A percentile compares a stretch with the other conserved stretches of the same genome.
Conservation (phyloP, 2,888 invertebrate species). For the Noctua janthe region DNA sequence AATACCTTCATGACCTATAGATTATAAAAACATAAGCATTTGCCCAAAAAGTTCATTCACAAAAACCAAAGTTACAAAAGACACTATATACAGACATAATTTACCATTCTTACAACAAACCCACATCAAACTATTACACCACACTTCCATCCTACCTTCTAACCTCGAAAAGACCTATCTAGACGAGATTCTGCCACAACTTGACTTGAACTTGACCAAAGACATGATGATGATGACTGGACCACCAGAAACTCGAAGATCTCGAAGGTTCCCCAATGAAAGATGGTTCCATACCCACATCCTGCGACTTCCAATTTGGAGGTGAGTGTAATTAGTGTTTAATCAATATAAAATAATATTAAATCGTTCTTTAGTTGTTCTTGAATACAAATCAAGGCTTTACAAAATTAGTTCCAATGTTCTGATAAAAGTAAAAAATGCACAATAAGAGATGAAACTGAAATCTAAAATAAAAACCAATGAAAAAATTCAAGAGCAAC, state of each 20-base stretch:
- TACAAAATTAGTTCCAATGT: neutral
- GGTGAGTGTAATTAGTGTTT: slow-evolving; percentile 83
- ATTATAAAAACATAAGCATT: neutral
- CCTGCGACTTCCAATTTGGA: slow-evolving; percentile 80
- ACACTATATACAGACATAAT: neutral
- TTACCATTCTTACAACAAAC: neutral
- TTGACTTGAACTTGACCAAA: slow-evolving; percentile 63
- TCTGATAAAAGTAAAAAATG: neutral
- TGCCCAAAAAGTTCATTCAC: neutral
- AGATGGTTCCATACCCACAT: slow-evolving; percentile 81
- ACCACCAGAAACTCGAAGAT: slow-evolving; percentile 72
- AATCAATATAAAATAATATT: slow-evolving; percentile 57
- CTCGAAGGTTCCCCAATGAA: slow-evolving; percentile 76
- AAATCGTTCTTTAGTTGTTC: slow-evolving; percentile 42
- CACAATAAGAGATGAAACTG: neutral
- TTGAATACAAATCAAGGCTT: slow-evolving; percentile 42
- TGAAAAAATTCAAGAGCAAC: slow-evolving; percentile 54
- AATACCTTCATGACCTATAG: neutral
- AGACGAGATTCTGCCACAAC: slow-evolving; percentile 45
- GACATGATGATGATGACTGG: slow-evolving; percentile 70
- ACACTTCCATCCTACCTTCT: slow-evolving; percentile 22
- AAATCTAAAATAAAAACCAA: neutral
- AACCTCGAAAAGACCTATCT: slow-evolving; percentile 28
- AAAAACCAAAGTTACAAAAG: neutral
- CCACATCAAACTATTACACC: neutral